Base-by-base conservation (phyloP, 2,797 vertebrate genomes). In the Sebastes diploproa region DNA sequence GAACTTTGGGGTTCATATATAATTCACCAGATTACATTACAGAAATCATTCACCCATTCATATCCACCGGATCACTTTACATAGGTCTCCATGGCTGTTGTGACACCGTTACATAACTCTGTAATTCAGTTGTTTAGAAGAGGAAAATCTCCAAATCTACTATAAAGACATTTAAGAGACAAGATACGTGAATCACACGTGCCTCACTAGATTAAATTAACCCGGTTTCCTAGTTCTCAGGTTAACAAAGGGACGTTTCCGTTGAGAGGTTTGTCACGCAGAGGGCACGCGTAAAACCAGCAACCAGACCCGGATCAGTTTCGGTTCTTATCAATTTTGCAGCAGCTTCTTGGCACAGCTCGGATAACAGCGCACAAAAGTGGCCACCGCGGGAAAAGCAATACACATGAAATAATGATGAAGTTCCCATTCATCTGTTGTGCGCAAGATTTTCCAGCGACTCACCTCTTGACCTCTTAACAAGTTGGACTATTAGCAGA, bases 361-460 rank as follows among this genome's bases (percentile, higher is more conserved):
- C 91, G 56, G 71, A 92, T 96, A 81, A 91, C 95, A 16, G 38
- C 42, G 18, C 77, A 94, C 90, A 95, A 92, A 93, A 81, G 88
- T 67, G 74, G 12, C 71, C 64, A 71, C 81, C 73, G 69, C 70
- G 77, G 88, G 81, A 93, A 92, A 90, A 87, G 90, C 76, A 86
- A 86, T 81, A 88, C 18, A 74, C 78, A 84, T 96, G 74, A 94
- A 96, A 94, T 91, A 91, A 72, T 93, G 68, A 96, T 93, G 85
- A 77, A 52, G 74, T 84, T 89, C 88, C 86, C 78, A 95, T 96
- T 95, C 95, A 94, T 91, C 79, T 78, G 22, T 52, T 77, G 69
- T 74, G 83, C 79, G 91, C 90, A 95, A 95, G 85, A 94, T 95
- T 96, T 96, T 96, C 96, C 96, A 93, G 84, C 34, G 66, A 83